Base-by-base conservation (phyloP, 2,797 vertebrate genomes). In the Amniataba percoides region DNA sequence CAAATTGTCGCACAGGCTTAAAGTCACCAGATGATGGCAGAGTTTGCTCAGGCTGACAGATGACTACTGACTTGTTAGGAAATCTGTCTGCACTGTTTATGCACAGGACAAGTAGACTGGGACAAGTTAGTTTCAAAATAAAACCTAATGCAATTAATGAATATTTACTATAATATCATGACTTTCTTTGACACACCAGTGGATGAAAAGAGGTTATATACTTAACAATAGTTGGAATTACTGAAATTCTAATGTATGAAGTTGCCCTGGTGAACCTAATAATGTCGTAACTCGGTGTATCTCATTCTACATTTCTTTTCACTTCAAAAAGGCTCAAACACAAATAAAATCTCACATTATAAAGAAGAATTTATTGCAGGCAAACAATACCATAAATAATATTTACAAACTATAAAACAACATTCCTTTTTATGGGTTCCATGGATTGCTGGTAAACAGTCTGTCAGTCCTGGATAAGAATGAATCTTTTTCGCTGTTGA, bases 281-380 rank as follows among this genome's bases (percentile, higher is more conserved):
- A 13, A 71, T n/a, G 19, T 40, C 5, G 27, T 36, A 39, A 51
- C 8, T 52, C 6, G 11, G 52, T 21, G 21, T 7, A 18, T 2
- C 19, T 53, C 23, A n/a, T 0, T 3, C 13, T 23, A 0, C 7
- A 40, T 12, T 8, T 34, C 9, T 15, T 46, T 63, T 53, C 21
- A 55, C 12, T 5, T 27, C 12, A 75, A 69, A 46, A 68, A 72
- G 11, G 48, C n/a, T 60, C 43, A 18, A 36, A 72, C 31, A 79
- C 36, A 74, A 66, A 71, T 49, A 13, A 56, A 65, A 18, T 11
- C 1, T 81, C 66, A 88, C 73, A 88, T 94, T 93, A 91, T 90
- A 91, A 95, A 95, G 93, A 81, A 89, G 93, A 81, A 89, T 95
- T 96, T 96, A 96, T 96, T 96, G 94, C 94, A 95, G 89, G 94